These are phyloP conservation scores for Microplitis manilae DNA, from an alignment of 2,888 invertebrate genomes.

Conservation along the genomic window DNA sequence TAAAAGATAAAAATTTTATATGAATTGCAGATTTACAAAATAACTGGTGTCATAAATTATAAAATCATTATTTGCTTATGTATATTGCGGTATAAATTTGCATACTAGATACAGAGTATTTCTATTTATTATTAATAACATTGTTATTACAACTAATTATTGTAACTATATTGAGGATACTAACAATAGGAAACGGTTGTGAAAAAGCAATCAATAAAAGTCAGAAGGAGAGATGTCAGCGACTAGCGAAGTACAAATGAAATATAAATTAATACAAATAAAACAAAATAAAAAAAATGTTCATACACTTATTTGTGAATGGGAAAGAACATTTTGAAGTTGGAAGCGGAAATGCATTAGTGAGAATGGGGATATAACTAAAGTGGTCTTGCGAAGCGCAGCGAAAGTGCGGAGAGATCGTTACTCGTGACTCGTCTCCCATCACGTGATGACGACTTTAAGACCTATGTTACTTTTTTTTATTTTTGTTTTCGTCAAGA, in stretches of 20 bases:
- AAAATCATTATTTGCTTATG: too few species aligned
- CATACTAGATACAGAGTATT: too few species aligned
- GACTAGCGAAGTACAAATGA: background rate
- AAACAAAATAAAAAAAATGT: background rate
- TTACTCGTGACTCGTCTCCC: slow-evolving; percentile 41
- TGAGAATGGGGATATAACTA: slow-evolving; percentile 19
- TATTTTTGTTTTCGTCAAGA: background rate
- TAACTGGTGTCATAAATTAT: too few species aligned
- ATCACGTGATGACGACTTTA: slow-evolving; percentile 34
- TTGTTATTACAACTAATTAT: too few species aligned
- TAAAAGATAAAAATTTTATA: too few species aligned
- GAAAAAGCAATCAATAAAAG: background rate
- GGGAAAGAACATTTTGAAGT: background rate
- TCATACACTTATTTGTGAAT: background rate
- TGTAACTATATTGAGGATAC: too few species aligned
- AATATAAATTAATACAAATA: background rate
- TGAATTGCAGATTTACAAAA: too few species aligned
- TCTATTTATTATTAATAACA: too few species aligned
- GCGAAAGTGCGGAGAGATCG: slow-evolving; percentile 43
- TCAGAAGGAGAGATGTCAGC: background rate
- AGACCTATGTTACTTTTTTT: slow-evolving; percentile 4
- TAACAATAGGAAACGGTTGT: background rate
- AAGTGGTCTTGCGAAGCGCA: slow-evolving; percentile 33
- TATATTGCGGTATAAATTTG: too few species aligned
- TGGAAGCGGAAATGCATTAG: slow-evolving; percentile 4